Percentiles rank a stretch among this genome's conserved stretches.
These are phyloP conservation scores for Acanthiza pusilla DNA, from an alignment of 2,797 vertebrate species.

Conservation along the genomic window DNA sequence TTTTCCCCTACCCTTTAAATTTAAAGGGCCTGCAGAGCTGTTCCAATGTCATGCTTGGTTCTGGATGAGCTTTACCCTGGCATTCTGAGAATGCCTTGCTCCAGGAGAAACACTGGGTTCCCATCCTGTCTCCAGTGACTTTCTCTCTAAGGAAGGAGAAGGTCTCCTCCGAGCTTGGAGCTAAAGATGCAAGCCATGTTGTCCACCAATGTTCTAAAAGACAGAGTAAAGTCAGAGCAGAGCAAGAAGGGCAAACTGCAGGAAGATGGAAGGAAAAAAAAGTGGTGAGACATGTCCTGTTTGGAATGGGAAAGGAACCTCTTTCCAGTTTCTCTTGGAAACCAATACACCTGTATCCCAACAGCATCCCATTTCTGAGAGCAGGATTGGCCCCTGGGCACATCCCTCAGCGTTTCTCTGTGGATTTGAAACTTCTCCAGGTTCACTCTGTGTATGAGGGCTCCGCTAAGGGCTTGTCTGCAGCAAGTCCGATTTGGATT, in stretches of 20 bases:
- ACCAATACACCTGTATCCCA: rapidly evolving
- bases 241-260: not conserved
- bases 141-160: not conserved
- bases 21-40: not conserved
- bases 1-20: not conserved
- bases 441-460: rapidly evolving
- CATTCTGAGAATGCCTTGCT: not conserved
- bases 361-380: not conserved
- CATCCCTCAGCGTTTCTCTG: not conserved
- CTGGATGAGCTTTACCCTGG: not conserved
- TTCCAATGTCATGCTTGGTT: not conserved
- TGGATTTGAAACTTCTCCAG: not conserved
- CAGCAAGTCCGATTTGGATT: conserved; percentile 1
- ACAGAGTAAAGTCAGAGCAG: not conserved
- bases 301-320: not conserved
- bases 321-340: not conserved
- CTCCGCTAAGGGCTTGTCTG: not conserved
- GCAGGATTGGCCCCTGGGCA: not conserved
- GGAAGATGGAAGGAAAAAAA: not conserved
- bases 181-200: not conserved
- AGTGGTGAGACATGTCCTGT: not conserved
- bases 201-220: not conserved
- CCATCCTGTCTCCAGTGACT: not conserved
- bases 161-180: not conserved
- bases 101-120: not conserved